Percentiles rank a stretch among this genome's conserved stretches.
Conservation (phyloP, 2,113 vertebrate species). For the Lophura nycthemera region DNA sequence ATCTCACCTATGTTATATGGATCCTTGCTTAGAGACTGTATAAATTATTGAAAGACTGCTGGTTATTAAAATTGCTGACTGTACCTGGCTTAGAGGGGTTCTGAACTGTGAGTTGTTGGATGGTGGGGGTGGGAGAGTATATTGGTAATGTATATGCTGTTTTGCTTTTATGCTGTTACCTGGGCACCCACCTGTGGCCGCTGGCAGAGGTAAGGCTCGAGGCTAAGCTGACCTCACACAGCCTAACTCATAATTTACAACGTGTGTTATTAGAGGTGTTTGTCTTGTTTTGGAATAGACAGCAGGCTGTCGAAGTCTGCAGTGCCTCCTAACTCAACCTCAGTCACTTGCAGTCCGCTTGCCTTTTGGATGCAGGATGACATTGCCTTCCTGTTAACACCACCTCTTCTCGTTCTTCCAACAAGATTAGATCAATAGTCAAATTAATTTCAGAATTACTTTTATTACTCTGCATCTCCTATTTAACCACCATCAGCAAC, state of each 20-base stretch:
- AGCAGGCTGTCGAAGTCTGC: not conserved
- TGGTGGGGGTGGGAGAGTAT: not conserved
- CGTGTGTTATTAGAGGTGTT: not conserved
- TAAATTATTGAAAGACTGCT: not conserved
- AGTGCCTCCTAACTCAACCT: not conserved
- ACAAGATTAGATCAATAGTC: not conserved
- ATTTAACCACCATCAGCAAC: not conserved
- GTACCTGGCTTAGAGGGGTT: not conserved
- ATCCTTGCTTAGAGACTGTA: not conserved
- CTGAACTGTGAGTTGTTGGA: not conserved
- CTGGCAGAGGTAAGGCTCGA: too few relatives aligned
- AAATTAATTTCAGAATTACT: slow-evolving; percentile 22
- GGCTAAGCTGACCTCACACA: not conserved
- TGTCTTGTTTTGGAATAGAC: not conserved
- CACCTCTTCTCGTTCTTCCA: not conserved
- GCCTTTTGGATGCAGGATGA: not conserved
- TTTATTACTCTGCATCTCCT: not conserved
- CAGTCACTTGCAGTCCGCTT: not conserved
- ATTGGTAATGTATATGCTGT: not conserved
- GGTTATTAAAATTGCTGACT: not conserved
- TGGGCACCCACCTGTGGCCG: not conserved
- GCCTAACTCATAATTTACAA: not conserved
- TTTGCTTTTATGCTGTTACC: not conserved
- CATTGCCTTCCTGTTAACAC: not conserved
- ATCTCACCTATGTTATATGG: not conserved